Conservation (phyloP, 2,113 vertebrate genomes). For the Ciconia boyciana region DNA sequence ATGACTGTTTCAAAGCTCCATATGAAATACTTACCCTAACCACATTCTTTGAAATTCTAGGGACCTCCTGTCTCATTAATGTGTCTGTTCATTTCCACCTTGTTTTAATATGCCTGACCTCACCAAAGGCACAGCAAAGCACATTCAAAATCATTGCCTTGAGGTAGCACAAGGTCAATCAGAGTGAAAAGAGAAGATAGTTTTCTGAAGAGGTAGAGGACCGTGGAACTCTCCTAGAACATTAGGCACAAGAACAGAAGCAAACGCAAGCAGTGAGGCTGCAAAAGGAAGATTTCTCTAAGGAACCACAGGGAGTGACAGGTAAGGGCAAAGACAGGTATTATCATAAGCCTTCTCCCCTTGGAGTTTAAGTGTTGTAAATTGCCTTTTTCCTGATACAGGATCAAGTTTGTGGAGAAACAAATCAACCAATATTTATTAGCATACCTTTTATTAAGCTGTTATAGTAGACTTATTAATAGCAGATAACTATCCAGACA, state of each 20-base stretch:
- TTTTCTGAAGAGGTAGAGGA: not conserved
- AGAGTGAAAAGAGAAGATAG: not conserved
- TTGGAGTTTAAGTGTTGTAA: not conserved
- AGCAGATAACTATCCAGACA: not conserved
- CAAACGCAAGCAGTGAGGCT: not conserved
- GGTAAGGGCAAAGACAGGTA: not conserved
- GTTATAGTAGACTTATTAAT: not conserved
- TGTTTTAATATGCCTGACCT: not conserved
- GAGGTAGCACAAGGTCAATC: not conserved
- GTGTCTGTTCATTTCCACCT: not conserved
- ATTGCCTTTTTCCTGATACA: not conserved
- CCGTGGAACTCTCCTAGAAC: not conserved
- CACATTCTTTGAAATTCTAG: not conserved
- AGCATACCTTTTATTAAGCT: not conserved
- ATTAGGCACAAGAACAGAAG: not conserved
- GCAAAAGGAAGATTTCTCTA: not conserved
- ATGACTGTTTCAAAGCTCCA: not conserved
- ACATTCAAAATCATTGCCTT: not conserved
- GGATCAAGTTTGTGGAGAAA: not conserved
- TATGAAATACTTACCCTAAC: not conserved
- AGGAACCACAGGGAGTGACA: not conserved
- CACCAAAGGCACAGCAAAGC: not conserved
- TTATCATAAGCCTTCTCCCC: fast-evolving
- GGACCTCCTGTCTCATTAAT: not conserved
- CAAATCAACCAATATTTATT: not conserved